Base-by-base conservation (phyloP, 2,113 vertebrate genomes). In the Oryzias javanicus region DNA sequence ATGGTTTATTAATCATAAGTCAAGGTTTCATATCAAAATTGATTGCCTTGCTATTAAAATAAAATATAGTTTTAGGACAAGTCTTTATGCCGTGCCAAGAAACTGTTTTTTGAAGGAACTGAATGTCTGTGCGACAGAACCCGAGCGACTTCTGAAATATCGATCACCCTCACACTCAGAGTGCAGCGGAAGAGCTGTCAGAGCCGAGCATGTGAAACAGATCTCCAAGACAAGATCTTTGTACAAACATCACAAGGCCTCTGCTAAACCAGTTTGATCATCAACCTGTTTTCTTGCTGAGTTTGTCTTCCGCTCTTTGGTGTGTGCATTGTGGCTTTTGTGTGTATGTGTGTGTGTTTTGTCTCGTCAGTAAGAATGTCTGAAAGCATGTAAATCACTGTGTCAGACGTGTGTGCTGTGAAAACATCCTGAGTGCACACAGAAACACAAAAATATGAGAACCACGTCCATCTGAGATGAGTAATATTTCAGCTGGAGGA, bases 231-330 rank as follows among this genome's bases (percentile, higher is more conserved):
- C 82, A 59, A 79, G 66, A 78, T 70, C 76, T 65, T 77, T 82
- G 63, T 24, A 68, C 79, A 86, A 85, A 88, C 82, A 86, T 84
- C 73, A 75, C 65, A 49, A 67, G 68, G 69, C 54, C 79, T 82
- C 85, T 86, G 87, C 55, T 86, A 85, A 85, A 87, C 77, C 75
- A 67, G 85, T 89, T 86, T 86, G 84, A 88, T 86, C 77, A 82
- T 67, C 68, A 84, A 84, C 85, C 78, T 84, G 79, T 85, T 86
- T 85, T 81, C 74, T 80, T 69, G 67, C 83, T 76, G 78, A 78
- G 70, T 68, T 53, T 24, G 59, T 78, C 67, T 76, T 83, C 86
- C 64, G 51, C 59, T 78, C 74, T 78, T 55, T 61, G 65, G 79
- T 65, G 50, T 60, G 61, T 44, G 49, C 20, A 19, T 65, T 57